Evolutionary conservation across 1,140 invertebrate genomes (phyloP).

Genomic region (Magallana angulata): DNA sequence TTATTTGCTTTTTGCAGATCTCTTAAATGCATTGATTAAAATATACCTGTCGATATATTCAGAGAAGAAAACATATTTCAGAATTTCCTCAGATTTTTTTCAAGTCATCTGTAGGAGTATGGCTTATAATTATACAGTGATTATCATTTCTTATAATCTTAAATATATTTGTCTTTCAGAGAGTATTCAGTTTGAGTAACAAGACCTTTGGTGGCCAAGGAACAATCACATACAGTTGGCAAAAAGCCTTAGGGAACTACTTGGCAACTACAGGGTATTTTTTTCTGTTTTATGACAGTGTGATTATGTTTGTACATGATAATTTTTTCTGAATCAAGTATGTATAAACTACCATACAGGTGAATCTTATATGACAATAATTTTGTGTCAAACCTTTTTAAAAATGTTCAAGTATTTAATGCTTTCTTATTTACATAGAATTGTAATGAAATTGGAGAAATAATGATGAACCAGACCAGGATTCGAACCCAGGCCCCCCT

Average conservation of each 20-base stretch:
- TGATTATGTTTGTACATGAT: not conserved
- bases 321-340: not conserved
- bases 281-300: not conserved
- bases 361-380: not conserved
- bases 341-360: not conserved
- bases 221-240: constrained; percentile 80
- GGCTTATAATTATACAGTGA: no score
- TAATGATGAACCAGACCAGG: no score
- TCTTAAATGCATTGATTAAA: not conserved
- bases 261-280: constrained; percentile 81
- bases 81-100: not conserved
- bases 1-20: not conserved
- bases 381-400: not conserved
- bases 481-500: no score
- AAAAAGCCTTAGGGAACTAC: constrained; percentile 81
- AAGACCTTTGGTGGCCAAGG: constrained; percentile 79
- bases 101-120: no score
- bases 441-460: not conserved
- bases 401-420: not conserved
- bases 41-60: no score
- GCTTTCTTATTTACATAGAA: not conserved
- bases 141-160: no score
- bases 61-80: not conserved
- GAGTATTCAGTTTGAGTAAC: constrained; percentile 84
- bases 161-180: constrained; percentile 78